Evolutionary conservation across 2,888 invertebrate species (phyloP).

Genomic region (Drosophila paranaensis): DNA sequence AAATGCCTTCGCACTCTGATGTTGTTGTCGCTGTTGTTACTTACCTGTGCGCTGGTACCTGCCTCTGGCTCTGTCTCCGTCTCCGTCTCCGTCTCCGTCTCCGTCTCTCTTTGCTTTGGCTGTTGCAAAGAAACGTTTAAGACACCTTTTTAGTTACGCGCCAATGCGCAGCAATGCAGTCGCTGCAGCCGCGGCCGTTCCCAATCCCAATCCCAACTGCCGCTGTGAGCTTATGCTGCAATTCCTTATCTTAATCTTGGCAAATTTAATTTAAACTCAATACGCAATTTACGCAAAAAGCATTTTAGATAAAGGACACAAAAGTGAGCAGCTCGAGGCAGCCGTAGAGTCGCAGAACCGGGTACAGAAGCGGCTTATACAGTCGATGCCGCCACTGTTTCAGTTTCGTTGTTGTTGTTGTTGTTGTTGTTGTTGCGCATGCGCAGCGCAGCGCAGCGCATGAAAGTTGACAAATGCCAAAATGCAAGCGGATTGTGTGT

Average conservation of each 20-base stretch:
- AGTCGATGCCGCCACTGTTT: constrained; percentile 66
- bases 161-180: constrained; percentile 62
- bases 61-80: not conserved
- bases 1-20: constrained; percentile 12
- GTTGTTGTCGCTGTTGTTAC: constrained; percentile 6
- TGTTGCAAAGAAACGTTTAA: constrained; percentile 65
- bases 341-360: constrained; percentile 22
- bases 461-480: constrained; percentile 80
- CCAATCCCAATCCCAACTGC: constrained; percentile 10
- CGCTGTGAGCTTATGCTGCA: constrained; percentile 55
- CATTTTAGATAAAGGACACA: constrained; percentile 80
- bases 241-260: constrained; percentile 80
- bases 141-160: constrained; percentile 75
- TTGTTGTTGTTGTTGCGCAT: constrained; percentile 52
- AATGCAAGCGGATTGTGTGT: constrained; percentile 79
- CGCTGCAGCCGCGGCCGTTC: constrained; percentile 18
- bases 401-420: constrained; percentile 12
- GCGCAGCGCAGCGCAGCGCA: constrained; percentile 72
- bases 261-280: constrained; percentile 81
- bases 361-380: constrained; percentile 61
- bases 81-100: not conserved
- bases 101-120: constrained; percentile 1
- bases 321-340: constrained; percentile 52
- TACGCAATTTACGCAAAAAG: constrained; percentile 82
- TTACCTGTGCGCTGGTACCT: constrained; percentile 14